Evolutionary conservation across 1,140 invertebrate species (phyloP).

Genomic region (Fopius arisanus): DNA sequence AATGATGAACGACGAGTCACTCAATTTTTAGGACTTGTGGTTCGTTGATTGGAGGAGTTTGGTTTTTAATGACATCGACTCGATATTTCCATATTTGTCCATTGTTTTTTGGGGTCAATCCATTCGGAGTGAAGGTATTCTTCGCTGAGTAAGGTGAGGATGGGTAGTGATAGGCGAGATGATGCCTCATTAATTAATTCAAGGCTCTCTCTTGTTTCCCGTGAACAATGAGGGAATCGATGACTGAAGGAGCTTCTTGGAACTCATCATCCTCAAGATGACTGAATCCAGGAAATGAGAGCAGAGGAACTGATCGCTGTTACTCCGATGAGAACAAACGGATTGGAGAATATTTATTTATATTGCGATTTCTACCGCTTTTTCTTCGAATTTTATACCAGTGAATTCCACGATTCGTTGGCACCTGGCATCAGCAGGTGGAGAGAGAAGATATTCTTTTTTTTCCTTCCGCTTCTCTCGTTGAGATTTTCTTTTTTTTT

Average conservation of each 20-base stretch:
- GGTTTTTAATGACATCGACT: not conserved
- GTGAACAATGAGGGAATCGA: not conserved
- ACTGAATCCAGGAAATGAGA: not conserved
- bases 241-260: not conserved
- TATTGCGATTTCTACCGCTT: too few relatives aligned
- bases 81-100: too few relatives aligned
- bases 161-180: too few relatives aligned
- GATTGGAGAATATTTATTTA: not conserved
- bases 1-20: too few relatives aligned
- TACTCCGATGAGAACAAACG: not conserved
- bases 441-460: not conserved
- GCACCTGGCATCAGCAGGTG: not conserved
- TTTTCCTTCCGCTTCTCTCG: too few relatives aligned
- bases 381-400: not conserved
- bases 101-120: too few relatives aligned
- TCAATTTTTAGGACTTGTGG: too few relatives aligned
- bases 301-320: not conserved
- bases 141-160: too few relatives aligned
- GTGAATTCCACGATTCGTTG: not conserved
- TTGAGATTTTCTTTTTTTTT: not conserved
- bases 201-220: not conserved
- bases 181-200: too few relatives aligned
- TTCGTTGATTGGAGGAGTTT: too few relatives aligned
- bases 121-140: too few relatives aligned
- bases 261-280: not conserved